A percentile compares a stretch with the other conserved stretches of the same genome.
phyloP scores from a whole-genome alignment of 1,140 invertebrate genomes.

The Anthonomus grandis region DNA sequence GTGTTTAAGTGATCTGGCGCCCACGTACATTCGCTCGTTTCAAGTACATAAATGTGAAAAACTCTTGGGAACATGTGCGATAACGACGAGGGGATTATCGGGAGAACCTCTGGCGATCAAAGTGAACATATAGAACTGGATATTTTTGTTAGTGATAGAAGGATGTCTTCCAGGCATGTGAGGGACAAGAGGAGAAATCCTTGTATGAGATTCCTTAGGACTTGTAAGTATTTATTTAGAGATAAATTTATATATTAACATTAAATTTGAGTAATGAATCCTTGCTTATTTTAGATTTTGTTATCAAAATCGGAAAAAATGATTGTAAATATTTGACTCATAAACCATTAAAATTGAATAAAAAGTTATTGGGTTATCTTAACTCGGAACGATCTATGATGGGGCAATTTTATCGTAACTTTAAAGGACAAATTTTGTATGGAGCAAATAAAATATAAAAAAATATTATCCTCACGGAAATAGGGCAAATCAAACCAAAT shows the following conservation, averaged over 20 bases:
- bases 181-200: constrained; percentile 8
- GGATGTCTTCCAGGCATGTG: neutral
- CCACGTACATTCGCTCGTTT: neutral
- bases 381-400: too few species aligned
- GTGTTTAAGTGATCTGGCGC: constrained; percentile 6
- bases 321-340: too few species aligned
- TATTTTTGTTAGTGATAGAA: neutral
- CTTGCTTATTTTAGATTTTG: too few species aligned
- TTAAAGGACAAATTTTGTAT: too few species aligned
- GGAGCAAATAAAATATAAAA: too few species aligned
- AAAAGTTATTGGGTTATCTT: too few species aligned
- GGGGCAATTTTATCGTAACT: too few species aligned
- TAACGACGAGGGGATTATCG: neutral
- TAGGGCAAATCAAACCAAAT: too few species aligned
- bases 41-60: neutral
- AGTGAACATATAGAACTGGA: constrained; percentile 2
- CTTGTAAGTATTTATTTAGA: constrained; percentile 22
- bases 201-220: constrained; percentile 27
- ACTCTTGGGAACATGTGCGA: neutral
- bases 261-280: too few species aligned
- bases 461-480: too few species aligned
- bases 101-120: neutral
- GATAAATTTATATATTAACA: neutral
- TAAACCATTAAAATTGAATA: too few species aligned
- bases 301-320: too few species aligned